These are phyloP conservation scores for Euspilapteryx auroguttella DNA, from an alignment of 2,888 invertebrate genomes.

Conservation along the genomic window DNA sequence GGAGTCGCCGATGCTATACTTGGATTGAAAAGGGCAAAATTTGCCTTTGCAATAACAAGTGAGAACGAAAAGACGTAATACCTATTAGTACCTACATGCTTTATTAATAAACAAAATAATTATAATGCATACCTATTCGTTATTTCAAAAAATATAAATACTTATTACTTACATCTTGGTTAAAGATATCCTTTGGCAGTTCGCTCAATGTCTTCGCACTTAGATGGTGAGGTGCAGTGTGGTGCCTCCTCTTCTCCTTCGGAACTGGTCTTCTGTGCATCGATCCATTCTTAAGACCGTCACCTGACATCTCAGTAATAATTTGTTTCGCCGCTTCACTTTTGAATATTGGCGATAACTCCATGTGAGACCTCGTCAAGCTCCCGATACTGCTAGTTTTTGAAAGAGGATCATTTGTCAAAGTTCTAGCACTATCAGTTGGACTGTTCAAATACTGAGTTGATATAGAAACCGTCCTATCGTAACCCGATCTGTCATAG, in stretches of 20 bases:
- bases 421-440: constrained; percentile 41
- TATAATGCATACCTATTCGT: too few relatives aligned
- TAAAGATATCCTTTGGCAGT: constrained; percentile 44
- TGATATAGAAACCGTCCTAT: constrained; percentile 35
- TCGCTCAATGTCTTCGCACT: constrained; percentile 64
- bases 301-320: constrained; percentile 75
- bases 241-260: constrained; percentile 81
- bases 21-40: too few relatives aligned
- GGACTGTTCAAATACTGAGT: constrained; percentile 49
- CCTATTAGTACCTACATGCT: too few relatives aligned
- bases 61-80: too few relatives aligned
- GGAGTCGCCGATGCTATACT: too few relatives aligned
- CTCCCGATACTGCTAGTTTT: constrained; percentile 50
- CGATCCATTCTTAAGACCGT: constrained; percentile 58
- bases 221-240: constrained; percentile 83
- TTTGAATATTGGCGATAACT: constrained; percentile 80
- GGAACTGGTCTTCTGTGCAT: constrained; percentile 72
- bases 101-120: too few relatives aligned
- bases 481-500: constrained; percentile 36
- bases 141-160: too few relatives aligned
- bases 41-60: too few relatives aligned
- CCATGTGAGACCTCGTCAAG: constrained; percentile 43
- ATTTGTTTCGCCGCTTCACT: constrained; percentile 87
- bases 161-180: constrained; percentile 54
- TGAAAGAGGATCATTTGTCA: constrained; percentile 48